Evolutionary conservation across 2,113 vertebrate genomes (phyloP).

Genomic region (Cephalopterus ornatus): DNA sequence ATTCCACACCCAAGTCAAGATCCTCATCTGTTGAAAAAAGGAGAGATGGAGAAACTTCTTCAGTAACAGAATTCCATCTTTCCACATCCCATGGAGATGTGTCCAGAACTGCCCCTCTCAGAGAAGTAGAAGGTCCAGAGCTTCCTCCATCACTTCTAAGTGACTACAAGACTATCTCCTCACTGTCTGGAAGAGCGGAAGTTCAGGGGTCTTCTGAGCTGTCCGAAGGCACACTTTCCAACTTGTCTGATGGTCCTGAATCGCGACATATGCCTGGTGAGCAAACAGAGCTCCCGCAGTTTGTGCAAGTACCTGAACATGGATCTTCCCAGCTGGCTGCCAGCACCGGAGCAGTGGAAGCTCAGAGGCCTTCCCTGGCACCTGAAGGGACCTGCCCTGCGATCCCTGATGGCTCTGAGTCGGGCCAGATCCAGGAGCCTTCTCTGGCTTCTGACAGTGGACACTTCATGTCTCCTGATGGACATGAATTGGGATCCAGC

Average conservation of each 20-base stretch:
- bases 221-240: slow-evolving; percentile 52
- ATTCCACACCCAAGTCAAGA: not conserved
- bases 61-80: slow-evolving; percentile 43
- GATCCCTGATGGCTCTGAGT: not conserved
- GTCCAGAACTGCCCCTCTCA: not conserved
- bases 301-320: not conserved
- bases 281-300: not conserved
- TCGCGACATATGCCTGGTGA: not conserved
- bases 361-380: slow-evolving; percentile 31
- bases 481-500: not conserved
- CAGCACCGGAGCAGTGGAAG: not conserved
- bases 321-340: slow-evolving; percentile 50
- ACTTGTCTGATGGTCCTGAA: not conserved
- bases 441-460: not conserved
- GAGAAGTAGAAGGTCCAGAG: slow-evolving; percentile 17
- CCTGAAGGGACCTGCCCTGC: slow-evolving; percentile 13
- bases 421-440: not conserved
- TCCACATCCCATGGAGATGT: slow-evolving; percentile 41
- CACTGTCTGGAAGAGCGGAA: not conserved
- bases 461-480: slow-evolving; percentile 60
- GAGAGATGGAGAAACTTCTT: slow-evolving; percentile 7
- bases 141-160: not conserved
- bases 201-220: slow-evolving; percentile 3
- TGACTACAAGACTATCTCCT: not conserved
- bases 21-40: slow-evolving; percentile 15